Percentiles rank a stretch among this genome's conserved stretches.
These are phyloP conservation scores for Rhinopomastus cyanomelas DNA, from an alignment of 2,113 vertebrate species.

Conservation along the genomic window DNA sequence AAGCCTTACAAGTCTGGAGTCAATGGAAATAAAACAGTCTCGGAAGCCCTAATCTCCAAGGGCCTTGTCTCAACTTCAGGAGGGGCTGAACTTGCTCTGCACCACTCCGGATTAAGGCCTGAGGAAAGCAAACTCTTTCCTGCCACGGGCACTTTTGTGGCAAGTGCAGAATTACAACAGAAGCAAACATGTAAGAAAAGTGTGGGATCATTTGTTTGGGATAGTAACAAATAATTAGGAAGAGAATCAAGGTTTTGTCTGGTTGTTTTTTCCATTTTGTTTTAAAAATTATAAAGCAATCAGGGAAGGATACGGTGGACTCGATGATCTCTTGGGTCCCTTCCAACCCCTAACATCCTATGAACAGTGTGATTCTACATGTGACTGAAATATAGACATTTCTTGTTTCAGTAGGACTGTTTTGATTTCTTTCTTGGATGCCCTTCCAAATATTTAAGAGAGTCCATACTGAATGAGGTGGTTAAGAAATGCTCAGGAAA, in stretches of 20 bases:
- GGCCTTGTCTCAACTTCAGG: neutral
- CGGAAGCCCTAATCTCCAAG: constrained; percentile 12
- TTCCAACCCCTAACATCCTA: no score
- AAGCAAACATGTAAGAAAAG: neutral
- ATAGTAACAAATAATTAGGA: neutral
- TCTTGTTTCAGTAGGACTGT: neutral
- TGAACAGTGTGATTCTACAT: neutral
- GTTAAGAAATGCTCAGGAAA: neutral
- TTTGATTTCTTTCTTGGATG: neutral
- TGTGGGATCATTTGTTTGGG: neutral
- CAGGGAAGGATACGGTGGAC: neutral
- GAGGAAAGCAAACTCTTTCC: neutral
- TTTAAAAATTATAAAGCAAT: neutral
- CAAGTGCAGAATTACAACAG: neutral
- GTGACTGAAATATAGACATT: neutral
- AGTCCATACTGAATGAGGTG: neutral
- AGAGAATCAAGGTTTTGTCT: neutral
- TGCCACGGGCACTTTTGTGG: neutral
- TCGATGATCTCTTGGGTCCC: no score
- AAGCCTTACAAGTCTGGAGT: constrained; percentile 21
- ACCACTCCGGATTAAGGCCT: neutral
- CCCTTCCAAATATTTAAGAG: neutral
- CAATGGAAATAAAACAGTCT: constrained; percentile 16
- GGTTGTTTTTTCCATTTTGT: neutral
- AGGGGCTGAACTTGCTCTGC: neutral